Evolutionary conservation across 37 sponge, comb jelly and placozoan species (phyloP).

Genomic region (Geodia barretti): DNA sequence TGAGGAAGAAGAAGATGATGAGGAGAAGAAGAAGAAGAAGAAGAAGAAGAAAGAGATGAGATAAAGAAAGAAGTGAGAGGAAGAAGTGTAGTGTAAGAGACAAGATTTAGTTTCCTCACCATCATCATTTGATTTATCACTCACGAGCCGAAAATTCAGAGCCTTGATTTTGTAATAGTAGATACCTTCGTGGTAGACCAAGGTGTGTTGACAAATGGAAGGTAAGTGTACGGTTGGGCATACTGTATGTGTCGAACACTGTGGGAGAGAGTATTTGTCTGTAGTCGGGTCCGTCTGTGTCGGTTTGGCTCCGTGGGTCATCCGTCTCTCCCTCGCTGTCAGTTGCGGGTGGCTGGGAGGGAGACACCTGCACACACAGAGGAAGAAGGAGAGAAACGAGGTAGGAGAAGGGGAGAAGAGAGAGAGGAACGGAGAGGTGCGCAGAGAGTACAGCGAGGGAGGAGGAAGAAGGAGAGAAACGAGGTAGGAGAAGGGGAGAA

Average conservation of each 20-base stretch:
- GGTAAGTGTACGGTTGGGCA: neutral
- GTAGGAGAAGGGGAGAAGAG: neutral
- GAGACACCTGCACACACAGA: neutral
- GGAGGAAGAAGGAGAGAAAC: neutral
- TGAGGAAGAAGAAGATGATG: neutral
- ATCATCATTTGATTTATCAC: neutral
- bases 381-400: neutral
- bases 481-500: neutral
- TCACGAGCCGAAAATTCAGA: neutral
- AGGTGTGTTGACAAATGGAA: neutral
- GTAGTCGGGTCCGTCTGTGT: neutral
- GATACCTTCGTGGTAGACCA: neutral
- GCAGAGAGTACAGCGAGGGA: neutral
- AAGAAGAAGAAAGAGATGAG: neutral
- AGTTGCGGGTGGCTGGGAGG: neutral
- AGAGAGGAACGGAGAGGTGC: neutral
- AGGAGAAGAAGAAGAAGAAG: neutral
- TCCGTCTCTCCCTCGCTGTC: neutral
- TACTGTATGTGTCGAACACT: neutral
- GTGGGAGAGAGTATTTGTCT: neutral
- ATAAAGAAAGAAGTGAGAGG: too few relatives aligned
- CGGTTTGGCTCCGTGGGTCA: too few relatives aligned
- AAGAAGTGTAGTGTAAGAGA: too few relatives aligned
- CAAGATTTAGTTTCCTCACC: neutral
- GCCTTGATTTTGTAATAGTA: neutral